phyloP scores from a whole-genome alignment of 2,113 vertebrate species.

The Heterotilapia buettikoferi region DNA sequence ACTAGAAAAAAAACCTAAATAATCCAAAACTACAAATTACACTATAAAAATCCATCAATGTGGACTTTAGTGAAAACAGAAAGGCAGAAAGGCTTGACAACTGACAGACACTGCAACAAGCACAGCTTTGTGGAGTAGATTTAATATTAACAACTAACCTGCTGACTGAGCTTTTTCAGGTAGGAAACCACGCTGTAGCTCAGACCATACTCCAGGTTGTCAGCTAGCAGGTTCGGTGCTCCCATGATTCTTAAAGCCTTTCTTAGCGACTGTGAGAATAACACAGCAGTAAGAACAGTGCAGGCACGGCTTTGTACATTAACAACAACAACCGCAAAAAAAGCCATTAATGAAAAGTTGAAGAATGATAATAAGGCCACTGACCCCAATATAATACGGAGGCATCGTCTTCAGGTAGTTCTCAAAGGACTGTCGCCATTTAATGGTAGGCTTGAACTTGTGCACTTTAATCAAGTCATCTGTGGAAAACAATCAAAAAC shows the following conservation, averaged over 20 bases:
- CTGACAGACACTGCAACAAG: background rate
- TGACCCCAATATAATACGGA: constrained; percentile 94
- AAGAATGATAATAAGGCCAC: background rate
- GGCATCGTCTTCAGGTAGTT: constrained; percentile 98
- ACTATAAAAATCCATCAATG: background rate
- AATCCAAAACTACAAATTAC: background rate
- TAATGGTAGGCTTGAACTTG: constrained; percentile 92
- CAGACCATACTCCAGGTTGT: constrained; percentile 95
- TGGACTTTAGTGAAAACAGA: background rate
- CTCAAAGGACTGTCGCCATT: constrained; percentile 97
- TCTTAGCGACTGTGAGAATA: constrained; percentile 79
- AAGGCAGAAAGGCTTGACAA: background rate
- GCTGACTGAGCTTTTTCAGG: constrained; percentile 97
- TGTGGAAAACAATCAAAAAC: constrained; percentile 47
- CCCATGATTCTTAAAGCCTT: constrained; percentile 98
- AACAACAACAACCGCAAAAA: background rate
- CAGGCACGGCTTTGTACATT: accelerated
- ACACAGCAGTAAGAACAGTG: background rate
- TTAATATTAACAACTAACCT: constrained; percentile 69
- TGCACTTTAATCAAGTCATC: constrained; percentile 98
- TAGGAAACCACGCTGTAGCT: constrained; percentile 98
- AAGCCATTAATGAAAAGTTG: background rate
- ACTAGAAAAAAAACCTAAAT: accelerated
- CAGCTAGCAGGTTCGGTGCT: constrained; percentile 91
- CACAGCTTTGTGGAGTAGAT: background rate